phyloP scores from a whole-genome alignment of 1,140 invertebrate species.

The Pantala flavescens region DNA sequence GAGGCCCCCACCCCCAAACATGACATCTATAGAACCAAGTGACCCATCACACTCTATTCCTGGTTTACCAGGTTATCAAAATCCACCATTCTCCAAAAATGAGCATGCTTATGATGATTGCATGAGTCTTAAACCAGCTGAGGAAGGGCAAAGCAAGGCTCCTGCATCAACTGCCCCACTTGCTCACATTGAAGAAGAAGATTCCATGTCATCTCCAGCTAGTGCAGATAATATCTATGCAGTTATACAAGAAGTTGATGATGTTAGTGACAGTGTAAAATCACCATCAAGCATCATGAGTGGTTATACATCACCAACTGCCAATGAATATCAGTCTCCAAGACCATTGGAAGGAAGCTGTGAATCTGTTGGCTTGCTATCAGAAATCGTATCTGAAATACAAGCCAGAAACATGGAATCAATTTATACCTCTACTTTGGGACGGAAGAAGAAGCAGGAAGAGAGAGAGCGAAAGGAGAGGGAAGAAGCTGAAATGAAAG shows the following conservation, averaged over 20 bases:
- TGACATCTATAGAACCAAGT: not conserved
- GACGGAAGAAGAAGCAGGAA: not conserved
- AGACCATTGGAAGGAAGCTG: slow-evolving; percentile 31
- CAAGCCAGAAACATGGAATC: slow-evolving; percentile 73
- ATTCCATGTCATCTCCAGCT: slow-evolving; percentile 34
- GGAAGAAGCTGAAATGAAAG: not conserved
- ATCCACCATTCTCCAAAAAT: slow-evolving; percentile 30
- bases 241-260: slow-evolving; percentile 61
- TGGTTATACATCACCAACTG: slow-evolving; percentile 45
- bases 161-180: slow-evolving; percentile 35
- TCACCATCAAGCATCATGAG: slow-evolving; percentile 11
- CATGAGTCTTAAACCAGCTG: slow-evolving; percentile 46
- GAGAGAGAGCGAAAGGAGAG: not conserved
- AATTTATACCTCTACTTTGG: slow-evolving; percentile 56
- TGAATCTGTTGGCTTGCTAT: slow-evolving; percentile 57
- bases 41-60: slow-evolving; percentile 26
- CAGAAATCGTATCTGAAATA: slow-evolving; percentile 77
- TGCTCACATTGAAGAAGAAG: slow-evolving; percentile 50
- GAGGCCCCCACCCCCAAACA: slow-evolving; percentile 37
- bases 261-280: not conserved
- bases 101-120: slow-evolving; percentile 63
- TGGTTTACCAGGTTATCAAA: slow-evolving; percentile 42
- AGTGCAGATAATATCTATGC: slow-evolving; percentile 69
- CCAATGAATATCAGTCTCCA: slow-evolving; percentile 31
- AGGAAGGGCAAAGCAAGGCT: not conserved